These are phyloP conservation scores for Amblyopsis rosae DNA, from an alignment of 2,113 vertebrate genomes.

Conservation along the genomic window DNA sequence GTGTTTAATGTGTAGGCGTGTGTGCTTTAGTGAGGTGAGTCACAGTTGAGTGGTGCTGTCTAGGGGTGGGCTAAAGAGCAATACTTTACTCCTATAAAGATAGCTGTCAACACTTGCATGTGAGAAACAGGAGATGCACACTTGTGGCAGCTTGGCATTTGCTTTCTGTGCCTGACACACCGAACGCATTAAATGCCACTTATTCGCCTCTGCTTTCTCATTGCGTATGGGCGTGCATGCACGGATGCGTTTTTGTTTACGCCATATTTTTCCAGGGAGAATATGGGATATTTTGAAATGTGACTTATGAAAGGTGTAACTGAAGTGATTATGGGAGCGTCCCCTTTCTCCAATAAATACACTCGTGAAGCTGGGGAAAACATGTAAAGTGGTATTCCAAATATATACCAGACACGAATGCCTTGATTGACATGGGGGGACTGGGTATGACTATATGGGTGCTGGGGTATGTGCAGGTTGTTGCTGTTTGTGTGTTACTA, in stretches of 20 bases:
- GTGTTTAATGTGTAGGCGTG: neutral
- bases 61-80: slow-evolving; percentile 44
- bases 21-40: slow-evolving; percentile 50
- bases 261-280: slow-evolving; percentile 2
- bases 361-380: too few species aligned
- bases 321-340: too few species aligned
- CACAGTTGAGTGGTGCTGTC: slow-evolving; percentile 54
- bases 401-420: too few species aligned
- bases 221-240: slow-evolving; percentile 26
- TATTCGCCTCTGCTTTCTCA: slow-evolving; percentile 29
- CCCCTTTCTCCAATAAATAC: too few species aligned
- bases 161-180: slow-evolving; percentile 59
- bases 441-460: too few species aligned
- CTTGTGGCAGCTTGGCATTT: slow-evolving; percentile 60
- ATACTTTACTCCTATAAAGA: slow-evolving; percentile 69
- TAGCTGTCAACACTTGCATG: slow-evolving; percentile 64
- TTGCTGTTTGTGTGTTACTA: too few species aligned
- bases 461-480: too few species aligned
- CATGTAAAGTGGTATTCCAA: too few species aligned
- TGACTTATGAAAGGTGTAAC: too few species aligned
- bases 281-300: too few species aligned
- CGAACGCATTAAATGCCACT: slow-evolving; percentile 55
- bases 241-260: neutral
- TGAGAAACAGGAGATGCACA: slow-evolving; percentile 48
- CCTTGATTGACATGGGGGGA: too few species aligned